phyloP scores from a whole-genome alignment of 2,113 vertebrate species.

The Corythornis cristatus region DNA sequence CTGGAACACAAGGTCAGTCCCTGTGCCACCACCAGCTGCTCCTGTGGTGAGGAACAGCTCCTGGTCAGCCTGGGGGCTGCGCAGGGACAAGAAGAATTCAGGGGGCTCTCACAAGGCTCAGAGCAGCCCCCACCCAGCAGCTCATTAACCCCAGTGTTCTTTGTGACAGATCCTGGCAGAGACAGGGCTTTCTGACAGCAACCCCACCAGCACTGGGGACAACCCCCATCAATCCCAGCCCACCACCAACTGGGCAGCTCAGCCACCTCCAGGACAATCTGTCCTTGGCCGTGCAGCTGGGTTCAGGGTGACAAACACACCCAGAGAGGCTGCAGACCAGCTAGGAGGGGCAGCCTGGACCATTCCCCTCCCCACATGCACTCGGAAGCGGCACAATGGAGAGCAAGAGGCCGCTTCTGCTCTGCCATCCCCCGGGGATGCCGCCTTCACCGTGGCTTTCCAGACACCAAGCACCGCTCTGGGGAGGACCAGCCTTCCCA shows the following conservation, averaged over 20 bases:
- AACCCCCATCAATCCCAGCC: not conserved
- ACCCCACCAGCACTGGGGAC: not conserved
- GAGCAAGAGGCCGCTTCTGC: not conserved
- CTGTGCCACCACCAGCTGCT: not conserved
- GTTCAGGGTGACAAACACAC: not conserved
- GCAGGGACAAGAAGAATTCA: accelerated
- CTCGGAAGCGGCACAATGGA: accelerated
- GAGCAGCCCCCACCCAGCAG: not conserved
- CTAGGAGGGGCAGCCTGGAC: not conserved
- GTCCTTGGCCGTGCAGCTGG: not conserved
- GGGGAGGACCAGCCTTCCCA: not conserved
- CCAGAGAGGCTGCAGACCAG: accelerated
- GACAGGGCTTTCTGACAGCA: not conserved
- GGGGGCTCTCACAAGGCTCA: not conserved
- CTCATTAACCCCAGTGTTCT: not conserved
- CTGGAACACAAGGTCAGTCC: not conserved
- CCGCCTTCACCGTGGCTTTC: not conserved
- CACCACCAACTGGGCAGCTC: not conserved
- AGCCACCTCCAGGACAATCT: accelerated
- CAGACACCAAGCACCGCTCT: not conserved
- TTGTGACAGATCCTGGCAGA: not conserved
- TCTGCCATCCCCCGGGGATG: not conserved
- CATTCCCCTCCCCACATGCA: accelerated
- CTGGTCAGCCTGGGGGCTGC: not conserved
- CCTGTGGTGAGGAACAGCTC: not conserved